Evolutionary conservation across 2,888 invertebrate species (phyloP).

Genomic region (Spodoptera exigua): DNA sequence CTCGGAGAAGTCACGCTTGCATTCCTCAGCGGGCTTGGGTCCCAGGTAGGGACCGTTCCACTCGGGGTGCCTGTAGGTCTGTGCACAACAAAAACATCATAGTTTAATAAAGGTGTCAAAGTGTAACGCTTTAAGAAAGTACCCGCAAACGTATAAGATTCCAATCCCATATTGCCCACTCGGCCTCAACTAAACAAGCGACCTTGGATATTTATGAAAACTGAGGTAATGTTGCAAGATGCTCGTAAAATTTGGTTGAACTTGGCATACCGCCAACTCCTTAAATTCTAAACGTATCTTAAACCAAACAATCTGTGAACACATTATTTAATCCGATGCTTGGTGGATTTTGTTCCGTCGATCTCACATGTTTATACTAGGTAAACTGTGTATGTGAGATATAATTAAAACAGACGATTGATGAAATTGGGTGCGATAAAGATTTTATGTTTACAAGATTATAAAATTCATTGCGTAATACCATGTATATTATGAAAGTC

Average conservation of each 20-base stretch:
- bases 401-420: slow-evolving; percentile 25
- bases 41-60: slow-evolving; percentile 97
- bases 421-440: slow-evolving; percentile 39
- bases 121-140: slow-evolving; percentile 8
- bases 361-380: slow-evolving; percentile 57
- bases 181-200: slow-evolving; percentile 68
- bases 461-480: slow-evolving; percentile 52
- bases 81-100: slow-evolving; percentile 60
- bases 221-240: slow-evolving; percentile 85
- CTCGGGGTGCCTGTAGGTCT: slow-evolving; percentile 96
- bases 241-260: slow-evolving; percentile 81
- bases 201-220: slow-evolving; percentile 86
- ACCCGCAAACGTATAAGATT: slow-evolving; percentile 42
- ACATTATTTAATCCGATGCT: slow-evolving; percentile 67
- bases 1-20: slow-evolving; percentile 98
- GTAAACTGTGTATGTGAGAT: slow-evolving; percentile 38
- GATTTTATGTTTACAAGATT: slow-evolving; percentile 50
- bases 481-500: slow-evolving; percentile 27
- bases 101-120: not conserved
- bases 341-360: slow-evolving; percentile 29
- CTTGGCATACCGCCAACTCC: slow-evolving; percentile 81
- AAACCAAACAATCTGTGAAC: slow-evolving; percentile 78
- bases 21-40: slow-evolving; percentile 97
- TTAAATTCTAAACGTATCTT: slow-evolving; percentile 74
- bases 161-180: slow-evolving; percentile 65